Evolutionary conservation across 2,113 vertebrate species (phyloP), one percentile per base, ranked within the genome.

Genomic region (Phalacrocorax pelagicus): DNA sequence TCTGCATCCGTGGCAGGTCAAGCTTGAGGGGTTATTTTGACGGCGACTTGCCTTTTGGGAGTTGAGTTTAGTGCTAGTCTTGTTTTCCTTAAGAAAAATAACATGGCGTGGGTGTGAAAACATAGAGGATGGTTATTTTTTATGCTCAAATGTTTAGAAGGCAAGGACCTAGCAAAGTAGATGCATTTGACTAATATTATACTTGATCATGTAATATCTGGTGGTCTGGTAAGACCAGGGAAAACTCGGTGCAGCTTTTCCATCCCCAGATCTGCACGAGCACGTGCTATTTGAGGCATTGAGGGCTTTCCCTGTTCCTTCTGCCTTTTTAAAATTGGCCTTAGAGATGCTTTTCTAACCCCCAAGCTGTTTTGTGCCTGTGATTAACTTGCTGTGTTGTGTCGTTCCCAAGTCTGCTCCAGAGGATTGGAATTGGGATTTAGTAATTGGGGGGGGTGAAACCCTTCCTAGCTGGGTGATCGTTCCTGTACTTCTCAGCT

Each of bases 1-100:
- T 29, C 65, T 21, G 6, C 34, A 11, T 67, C 77, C 0, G 0
- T 11, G 9, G 34, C 52, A 67, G 51, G 73, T 79, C 65, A 38
- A 14, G 72, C 57, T 57, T 18, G 15, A 18, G 59, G 78, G 51
- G 58, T 73, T 92, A 3, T 93, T 86, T 77, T 92, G 88, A 85
- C 11, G 2, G 19, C 0, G 0, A 16, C 46, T 70, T 52, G 44
- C 38, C 62, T 89, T 71, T 77, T n/a, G 82, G 70, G 92, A 90
- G 58, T 55, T n/a, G 89, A n/a, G 73, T 81, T 93, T 74, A 20
- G 87, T 74, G n/a, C 65, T 87, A 8, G n/a, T 40, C n/a, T 73
- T 22, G 34, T 69, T 95, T 80, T 83, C 44, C 51, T 47, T 54
- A 12, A 1, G 23, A 57, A 71, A 81, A 81, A 49, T 40, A 62